Evolutionary conservation across 2,113 vertebrate species (phyloP), one percentile per base, ranked within the genome.

Genomic region (Sylvicapra grimmia): DNA sequence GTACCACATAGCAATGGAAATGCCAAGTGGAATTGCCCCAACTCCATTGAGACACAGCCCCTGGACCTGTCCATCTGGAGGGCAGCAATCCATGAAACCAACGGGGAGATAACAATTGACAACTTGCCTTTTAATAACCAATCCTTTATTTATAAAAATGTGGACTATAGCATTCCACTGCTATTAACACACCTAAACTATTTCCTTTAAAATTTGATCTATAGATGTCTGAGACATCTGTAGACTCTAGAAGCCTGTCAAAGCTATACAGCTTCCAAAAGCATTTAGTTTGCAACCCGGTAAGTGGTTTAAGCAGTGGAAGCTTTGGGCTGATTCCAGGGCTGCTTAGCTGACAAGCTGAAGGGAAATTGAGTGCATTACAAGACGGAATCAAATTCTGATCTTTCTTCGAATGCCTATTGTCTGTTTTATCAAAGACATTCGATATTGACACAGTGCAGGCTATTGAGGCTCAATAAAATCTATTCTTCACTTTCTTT

Each of bases 401-500:
- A 95, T 93, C 96, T 97, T 96, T 83, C 89, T 93, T 96, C 53
- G 0, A 94, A 97, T 47, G 89, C 40, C 84, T 90, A 49, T 93
- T 97, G 79, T 94, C 86, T 59, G 36, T 88, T 95, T 95, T 94
- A 89, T 97, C 96, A 93, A 94, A 98, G 72, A 86, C 82, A 86
- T 90, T 97, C 2, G 54, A 94, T 98, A 95, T 94, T 90, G 97
- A 97, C 95, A 90, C 51, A 92, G 92, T 33, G 65, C 54, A 83
- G 44, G 36, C 89, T 63, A 93, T 54, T 94, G 96, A 95, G 72
- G 95, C 86, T 98, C 93, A 97, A 94, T 96, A 97, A 97, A 97
- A 97, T 94, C 97, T 95, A 92, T 63, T 16, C 95, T 98, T 96
- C 63, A 84, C 86, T 98, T 97, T 82, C 94, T 96, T 8, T 93